Conservation (phyloP, 2,797 vertebrate species). For the Propithecus deckenii region DNA sequence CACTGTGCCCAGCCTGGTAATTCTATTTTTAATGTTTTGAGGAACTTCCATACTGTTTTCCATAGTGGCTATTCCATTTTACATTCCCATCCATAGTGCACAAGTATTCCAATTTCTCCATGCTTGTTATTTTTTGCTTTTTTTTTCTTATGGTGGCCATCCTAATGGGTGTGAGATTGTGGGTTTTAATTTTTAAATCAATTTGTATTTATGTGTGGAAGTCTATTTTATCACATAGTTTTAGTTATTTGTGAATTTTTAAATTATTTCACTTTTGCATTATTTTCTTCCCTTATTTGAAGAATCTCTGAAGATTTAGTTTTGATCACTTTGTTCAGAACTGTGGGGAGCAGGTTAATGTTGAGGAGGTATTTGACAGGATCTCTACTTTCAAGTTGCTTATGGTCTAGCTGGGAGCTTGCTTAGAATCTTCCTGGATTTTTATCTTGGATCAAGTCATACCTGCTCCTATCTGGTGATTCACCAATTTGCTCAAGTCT, state of each 20-base stretch:
- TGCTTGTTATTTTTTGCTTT: background rate
- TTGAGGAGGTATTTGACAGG: background rate
- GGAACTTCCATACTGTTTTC: background rate
- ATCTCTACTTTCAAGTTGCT: background rate
- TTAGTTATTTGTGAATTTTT: constrained; percentile 38
- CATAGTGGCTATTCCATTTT: background rate
- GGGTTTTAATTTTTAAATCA: constrained; percentile 26
- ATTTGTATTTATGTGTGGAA: background rate
- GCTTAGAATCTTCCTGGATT: background rate
- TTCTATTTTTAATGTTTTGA: constrained; percentile 3
- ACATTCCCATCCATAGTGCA: background rate
- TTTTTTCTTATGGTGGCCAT: background rate
- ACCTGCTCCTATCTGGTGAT: background rate
- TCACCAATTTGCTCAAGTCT: background rate
- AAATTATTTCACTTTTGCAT: constrained; percentile 18
- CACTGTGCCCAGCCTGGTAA: background rate
- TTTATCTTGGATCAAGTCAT: background rate
- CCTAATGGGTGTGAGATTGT: background rate
- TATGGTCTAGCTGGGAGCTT: background rate
- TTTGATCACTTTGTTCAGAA: background rate
- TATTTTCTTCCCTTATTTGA: background rate
- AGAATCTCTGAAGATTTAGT: background rate
- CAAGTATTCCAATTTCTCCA: background rate
- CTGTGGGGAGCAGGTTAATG: background rate
- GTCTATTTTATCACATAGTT: background rate